phyloP scores from a whole-genome alignment of 2,113 vertebrate species.

The Rhombomys opimus region DNA sequence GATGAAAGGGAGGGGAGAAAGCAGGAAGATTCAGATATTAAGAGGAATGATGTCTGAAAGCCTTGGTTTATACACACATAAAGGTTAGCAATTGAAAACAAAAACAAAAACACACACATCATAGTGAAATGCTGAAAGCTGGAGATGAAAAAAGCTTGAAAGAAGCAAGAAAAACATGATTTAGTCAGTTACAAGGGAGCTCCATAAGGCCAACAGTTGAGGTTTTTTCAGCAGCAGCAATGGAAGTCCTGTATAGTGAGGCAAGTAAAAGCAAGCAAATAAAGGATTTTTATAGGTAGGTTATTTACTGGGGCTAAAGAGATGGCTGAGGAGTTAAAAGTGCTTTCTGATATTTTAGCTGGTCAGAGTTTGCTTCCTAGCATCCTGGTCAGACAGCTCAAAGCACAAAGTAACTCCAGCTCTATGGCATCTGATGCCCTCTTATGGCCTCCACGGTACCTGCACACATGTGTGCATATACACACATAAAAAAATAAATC shows the following conservation, averaged over 20 bases:
- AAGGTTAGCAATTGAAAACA: neutral
- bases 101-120: neutral
- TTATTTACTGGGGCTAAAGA: neutral
- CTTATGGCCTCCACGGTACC: neutral
- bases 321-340: neutral
- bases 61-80: neutral
- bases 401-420: neutral
- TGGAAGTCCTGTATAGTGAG: neutral
- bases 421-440: neutral
- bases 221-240: neutral
- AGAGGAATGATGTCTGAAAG: slow-evolving; percentile 1
- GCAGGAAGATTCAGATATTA: neutral
- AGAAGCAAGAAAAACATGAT: neutral
- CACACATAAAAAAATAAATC: neutral
- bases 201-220: neutral
- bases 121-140: neutral
- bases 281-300: no score
- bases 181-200: neutral
- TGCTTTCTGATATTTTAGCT: neutral
- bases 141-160: slow-evolving; percentile 11
- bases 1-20: neutral
- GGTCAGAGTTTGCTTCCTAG: neutral
- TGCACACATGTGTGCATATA: neutral
- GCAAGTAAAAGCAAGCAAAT: neutral
- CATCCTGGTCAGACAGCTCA: neutral